Evolutionary conservation across 2,888 invertebrate genomes (phyloP), one percentile per base, ranked within the genome.

Genomic region (Phortica okadai): DNA sequence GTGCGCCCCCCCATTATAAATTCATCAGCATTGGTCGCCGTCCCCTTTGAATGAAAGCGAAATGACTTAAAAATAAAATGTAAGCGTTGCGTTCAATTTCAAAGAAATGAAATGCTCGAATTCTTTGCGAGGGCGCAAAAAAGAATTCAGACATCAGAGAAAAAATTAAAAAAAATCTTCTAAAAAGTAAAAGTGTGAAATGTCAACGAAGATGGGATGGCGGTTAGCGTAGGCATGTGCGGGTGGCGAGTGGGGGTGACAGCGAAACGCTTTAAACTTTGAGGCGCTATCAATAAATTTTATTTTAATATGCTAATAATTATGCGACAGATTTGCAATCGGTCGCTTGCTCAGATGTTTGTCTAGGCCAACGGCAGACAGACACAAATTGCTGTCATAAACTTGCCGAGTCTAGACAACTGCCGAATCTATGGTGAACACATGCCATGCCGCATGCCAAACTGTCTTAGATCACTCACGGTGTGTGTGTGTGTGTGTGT

Each of bases 361-460:
- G 62, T 25, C 62, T 33, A 33, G 62, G 62, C 62, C 25, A 62
- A 25, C 62, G 25, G 62, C 62, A 62, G 62, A 62, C 62, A 62
- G 62, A 59, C 7, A 59, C n/a, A 59, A 59, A 62, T 6, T 16
- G 16, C 14, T 72, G 41, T 56, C 70, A 72, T 56, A 72, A 72
- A 54, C 54, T 16, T 44, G 50, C 54, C 67, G 25, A 54, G 76
- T 64, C 76, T 76, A 67, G 59, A 74, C 50, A 76, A 33, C 54
- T 59, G 58, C 44, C 44, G 73, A 59, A 44, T 73, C 42, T 59
- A 73, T 73, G 73, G 59, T 44, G 42, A 59, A 73, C 73, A 73
- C 44, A 73, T 73, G 73, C 42, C 54, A 72, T 72, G 54, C 25
- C 59, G 42, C 44, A 58, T 75, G 56, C 44, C 58, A 44, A 45